Percentiles rank a stretch among this genome's conserved stretches.
phyloP scores from a whole-genome alignment of 2,888 invertebrate genomes.

The Synergus gifuensis region DNA sequence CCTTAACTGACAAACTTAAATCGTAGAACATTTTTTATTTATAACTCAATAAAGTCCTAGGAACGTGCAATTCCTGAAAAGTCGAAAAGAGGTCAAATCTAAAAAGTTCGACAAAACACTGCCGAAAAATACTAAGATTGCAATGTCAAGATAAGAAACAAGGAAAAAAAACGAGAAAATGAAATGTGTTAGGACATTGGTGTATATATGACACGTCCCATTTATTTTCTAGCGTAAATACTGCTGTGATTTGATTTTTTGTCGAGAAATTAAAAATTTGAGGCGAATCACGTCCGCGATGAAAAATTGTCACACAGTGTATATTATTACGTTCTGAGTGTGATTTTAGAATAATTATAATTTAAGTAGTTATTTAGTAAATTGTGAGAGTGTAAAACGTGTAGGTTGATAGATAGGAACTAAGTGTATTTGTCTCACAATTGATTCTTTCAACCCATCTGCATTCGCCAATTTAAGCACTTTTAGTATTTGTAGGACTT shows the following conservation, averaged over 20 bases:
- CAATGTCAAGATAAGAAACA: constrained; percentile 29
- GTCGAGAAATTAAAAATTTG: background rate
- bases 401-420: constrained; percentile 37
- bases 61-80: constrained; percentile 58
- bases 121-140: constrained; percentile 46
- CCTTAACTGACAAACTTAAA: background rate
- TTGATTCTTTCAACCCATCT: constrained; percentile 14
- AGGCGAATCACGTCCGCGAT: constrained; percentile 48
- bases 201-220: constrained; percentile 46
- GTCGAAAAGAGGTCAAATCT: constrained; percentile 7
- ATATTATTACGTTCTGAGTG: constrained; percentile 71
- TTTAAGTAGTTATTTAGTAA: constrained; percentile 27
- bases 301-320: constrained; percentile 48
- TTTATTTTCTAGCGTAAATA: constrained; percentile 49
- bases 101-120: constrained; percentile 48
- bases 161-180: background rate
- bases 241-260: constrained; percentile 5
- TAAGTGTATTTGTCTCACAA: constrained; percentile 23
- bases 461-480: constrained; percentile 15
- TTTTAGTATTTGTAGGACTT: constrained; percentile 4
- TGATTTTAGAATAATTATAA: constrained; percentile 68
- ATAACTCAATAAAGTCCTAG: constrained; percentile 45
- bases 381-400: constrained; percentile 12
- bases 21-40: constrained; percentile 14
- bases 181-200: background rate